A percentile compares a stretch with the other conserved stretches of the same genome.
phyloP scores from a whole-genome alignment of 2,797 vertebrate genomes.

The Arrhamphus sclerolepis region DNA sequence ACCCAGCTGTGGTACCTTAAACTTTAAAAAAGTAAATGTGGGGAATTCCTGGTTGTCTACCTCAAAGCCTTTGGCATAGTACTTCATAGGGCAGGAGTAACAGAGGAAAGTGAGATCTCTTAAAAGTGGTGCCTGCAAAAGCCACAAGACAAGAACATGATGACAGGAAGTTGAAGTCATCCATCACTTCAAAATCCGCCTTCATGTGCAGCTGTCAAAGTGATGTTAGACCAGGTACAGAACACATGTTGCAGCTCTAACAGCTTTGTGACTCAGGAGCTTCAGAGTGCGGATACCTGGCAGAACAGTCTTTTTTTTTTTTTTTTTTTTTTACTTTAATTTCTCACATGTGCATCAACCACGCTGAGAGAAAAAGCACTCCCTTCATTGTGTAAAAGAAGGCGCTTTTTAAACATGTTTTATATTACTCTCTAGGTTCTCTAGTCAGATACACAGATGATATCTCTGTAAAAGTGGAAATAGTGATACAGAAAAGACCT shows the following conservation, averaged over 20 bases:
- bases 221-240: background rate
- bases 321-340: background rate
- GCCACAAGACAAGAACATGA: conserved; percentile 46
- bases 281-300: too few species aligned
- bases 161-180: conserved; percentile 46
- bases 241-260: background rate
- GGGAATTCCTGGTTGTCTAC: conserved; percentile 67
- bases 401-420: conserved; percentile 35
- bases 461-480: conserved; percentile 12
- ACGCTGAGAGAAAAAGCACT: background rate
- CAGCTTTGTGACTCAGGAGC: too few species aligned
- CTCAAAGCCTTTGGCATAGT: conserved; percentile 58
- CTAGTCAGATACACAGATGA: conserved; percentile 17
- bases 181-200: conserved; percentile 27
- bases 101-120: conserved; percentile 34
- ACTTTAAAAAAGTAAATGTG: conserved; percentile 38
- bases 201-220: conserved; percentile 12
- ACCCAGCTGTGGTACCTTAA: conserved; percentile 31
- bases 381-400: background rate
- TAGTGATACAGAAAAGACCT: conserved; percentile 14
- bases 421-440: too few species aligned
- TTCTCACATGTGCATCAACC: background rate
- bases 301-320: background rate
- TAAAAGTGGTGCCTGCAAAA: conserved; percentile 45
- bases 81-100: conserved; percentile 17